Evolutionary conservation across 2,113 vertebrate genomes (phyloP).

Genomic region (Corythaeola cristata): DNA sequence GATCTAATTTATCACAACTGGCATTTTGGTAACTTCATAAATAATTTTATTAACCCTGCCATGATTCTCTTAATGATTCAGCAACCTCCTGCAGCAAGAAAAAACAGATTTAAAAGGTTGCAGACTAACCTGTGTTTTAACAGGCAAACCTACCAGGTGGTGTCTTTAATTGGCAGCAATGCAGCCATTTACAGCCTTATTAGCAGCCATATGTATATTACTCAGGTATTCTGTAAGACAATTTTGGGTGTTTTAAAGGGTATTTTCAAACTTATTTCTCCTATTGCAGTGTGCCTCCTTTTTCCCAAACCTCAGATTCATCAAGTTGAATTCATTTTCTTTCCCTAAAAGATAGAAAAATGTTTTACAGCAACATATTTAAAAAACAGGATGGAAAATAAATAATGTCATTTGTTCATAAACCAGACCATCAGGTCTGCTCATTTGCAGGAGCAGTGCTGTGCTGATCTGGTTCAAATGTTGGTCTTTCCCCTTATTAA

Average conservation of each 20-base stretch:
- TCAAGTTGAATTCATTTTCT: neutral
- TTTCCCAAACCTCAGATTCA: neutral
- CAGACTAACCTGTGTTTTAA: neutral
- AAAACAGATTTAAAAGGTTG: neutral
- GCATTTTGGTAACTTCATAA: neutral
- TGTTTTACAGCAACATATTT: neutral
- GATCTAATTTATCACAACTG: neutral
- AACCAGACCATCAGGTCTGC: neutral
- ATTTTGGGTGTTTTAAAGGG: neutral
- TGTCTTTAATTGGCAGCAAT: neutral
- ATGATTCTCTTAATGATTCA: neutral
- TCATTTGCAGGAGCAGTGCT: neutral
- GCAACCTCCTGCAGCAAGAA: neutral
- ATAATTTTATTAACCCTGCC: neutral
- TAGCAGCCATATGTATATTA: neutral
- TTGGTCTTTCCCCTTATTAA: neutral
- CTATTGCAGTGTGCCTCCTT: neutral
- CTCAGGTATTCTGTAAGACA: neutral
- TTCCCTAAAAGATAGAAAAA: neutral
- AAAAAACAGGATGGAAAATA: neutral
- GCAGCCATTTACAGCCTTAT: conserved; percentile 12
- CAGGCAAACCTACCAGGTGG: neutral
- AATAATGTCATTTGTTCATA: neutral
- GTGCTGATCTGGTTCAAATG: neutral
- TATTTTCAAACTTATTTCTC: neutral